Base-by-base conservation (phyloP, 2,888 invertebrate genomes). In the Apoda limacodes region DNA sequence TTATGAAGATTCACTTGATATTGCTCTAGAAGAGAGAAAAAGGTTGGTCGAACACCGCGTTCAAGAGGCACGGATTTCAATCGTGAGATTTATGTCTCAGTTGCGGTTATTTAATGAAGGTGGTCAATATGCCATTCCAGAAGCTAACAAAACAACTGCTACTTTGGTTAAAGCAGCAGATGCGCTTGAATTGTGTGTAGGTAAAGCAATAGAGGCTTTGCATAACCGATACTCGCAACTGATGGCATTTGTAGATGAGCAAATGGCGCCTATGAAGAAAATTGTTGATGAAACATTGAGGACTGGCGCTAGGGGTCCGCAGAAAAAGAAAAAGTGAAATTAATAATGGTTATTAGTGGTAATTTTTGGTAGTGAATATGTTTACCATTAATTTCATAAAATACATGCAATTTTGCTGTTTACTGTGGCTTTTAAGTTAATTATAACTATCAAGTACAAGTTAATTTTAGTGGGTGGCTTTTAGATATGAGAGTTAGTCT, bases 1-100 rank as follows among this genome's bases (percentile, higher is more conserved):
- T 4, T 76, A 64, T 44, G 60, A 64, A 25, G 58, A 61, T 3
- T 75, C 74, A 9, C 45, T 75, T 12, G 45, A 60, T 23, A 25
- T 22, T 5, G 57, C 53, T 2, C 30, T 65, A 9, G 49, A 44
- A 3, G 38, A 45, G 1, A 60, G 45, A 35, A 70, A 61, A 32
- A 48, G 35, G 13, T 35, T 48, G n/a, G 28, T 66, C 0, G 54
- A 63, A 14, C 40, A 58, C 12, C 47, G 56, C n/a, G 40, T 72
- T 25, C 75, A 76, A 39, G 57, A 59, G 22, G 70, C 54, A 6
- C 56, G 72, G n/a, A 58, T 71, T 20, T 58, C 72, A 1, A 75
- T 71, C 38, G 49, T 68, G n/a, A 51, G 60, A 6, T 68, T 66
- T 28, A 43, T 70, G 36, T 48, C 60, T 4, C 48, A 60, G 20